These are phyloP conservation scores for Ormia ochracea DNA, from an alignment of 2,888 invertebrate species.

Conservation along the genomic window DNA sequence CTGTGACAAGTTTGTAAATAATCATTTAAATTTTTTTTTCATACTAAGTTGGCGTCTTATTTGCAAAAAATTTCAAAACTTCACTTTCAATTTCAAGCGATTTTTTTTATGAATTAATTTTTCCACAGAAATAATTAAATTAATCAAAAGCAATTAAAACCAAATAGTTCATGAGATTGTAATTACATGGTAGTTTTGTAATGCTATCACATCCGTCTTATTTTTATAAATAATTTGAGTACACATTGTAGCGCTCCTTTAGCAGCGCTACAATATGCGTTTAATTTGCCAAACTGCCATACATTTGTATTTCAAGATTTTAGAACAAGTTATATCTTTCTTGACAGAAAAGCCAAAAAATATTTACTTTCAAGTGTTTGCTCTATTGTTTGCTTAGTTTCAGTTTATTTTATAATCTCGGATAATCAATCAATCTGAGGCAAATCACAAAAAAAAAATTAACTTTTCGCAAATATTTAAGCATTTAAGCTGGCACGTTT, in stretches of 20 bases:
- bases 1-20: no score
- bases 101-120: background rate
- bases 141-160: background rate
- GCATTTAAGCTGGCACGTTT: background rate
- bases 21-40: no score
- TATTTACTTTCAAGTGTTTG: background rate
- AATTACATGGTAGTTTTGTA: background rate
- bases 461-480: background rate
- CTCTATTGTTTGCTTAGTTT: background rate
- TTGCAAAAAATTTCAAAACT: no score
- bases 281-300: background rate
- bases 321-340: background rate
- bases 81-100: background rate
- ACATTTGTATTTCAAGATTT: background rate
- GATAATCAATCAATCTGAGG: conserved; percentile 12
- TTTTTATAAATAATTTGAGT: no score
- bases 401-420: background rate
- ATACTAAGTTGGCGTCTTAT: no score
- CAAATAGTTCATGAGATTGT: background rate
- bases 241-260: no score
- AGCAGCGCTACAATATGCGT: background rate
- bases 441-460: background rate
- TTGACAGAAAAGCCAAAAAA: background rate
- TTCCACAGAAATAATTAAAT: background rate
- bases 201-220: background rate